Base-by-base conservation (phyloP, 1,140 invertebrate genomes). In the Eciton burchellii region DNA sequence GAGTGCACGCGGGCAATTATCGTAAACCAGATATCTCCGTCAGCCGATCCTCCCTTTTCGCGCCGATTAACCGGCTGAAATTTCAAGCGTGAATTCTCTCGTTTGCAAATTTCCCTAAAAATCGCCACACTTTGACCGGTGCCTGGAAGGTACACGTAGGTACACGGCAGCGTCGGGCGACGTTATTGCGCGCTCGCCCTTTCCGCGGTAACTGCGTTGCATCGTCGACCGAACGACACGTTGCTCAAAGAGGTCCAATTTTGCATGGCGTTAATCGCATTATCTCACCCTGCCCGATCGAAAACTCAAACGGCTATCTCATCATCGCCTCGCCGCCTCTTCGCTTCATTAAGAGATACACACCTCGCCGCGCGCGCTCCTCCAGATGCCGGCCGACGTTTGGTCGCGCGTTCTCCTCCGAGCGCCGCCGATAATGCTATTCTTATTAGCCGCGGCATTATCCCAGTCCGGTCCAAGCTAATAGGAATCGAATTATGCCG, bases 211-310 rank as follows among this genome's bases (percentile, higher is more conserved):
- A 89, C 86, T 88, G 81, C 85, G 86, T 88, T 89, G 83, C 87
- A 82, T 86, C 88, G 84, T 62, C 83, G 84, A 70, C 85, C 83
- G 88, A 90, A 90, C 87, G 89, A 89, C 86, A 84, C 84, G 88
- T 71, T 90, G 82, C 82, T 90, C 90, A 91, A 90, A 90, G 89
- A 90, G 90, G 81, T 88, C 84, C 89, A 91, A 91, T 91, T 90
- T 91, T 82, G 70, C 83, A 82, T 82, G 83, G 90, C 89, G 89
- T 88, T 89, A 91, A 91, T 90, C 86, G 62, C 88, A 89, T 91
- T 91, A 89, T 81, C 84, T 68, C 77, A 16, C 60, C 60, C 35
- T 66, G 52, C 35, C 81, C 84, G 82, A 89, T 89, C 88, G 87
- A 89, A 87, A 89, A 85, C 88, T 89, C 85, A 89, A 84, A 85